These are phyloP conservation scores for Gonocerus acuteangulatus DNA, from an alignment of 2,888 invertebrate genomes.

Conservation along the genomic window DNA sequence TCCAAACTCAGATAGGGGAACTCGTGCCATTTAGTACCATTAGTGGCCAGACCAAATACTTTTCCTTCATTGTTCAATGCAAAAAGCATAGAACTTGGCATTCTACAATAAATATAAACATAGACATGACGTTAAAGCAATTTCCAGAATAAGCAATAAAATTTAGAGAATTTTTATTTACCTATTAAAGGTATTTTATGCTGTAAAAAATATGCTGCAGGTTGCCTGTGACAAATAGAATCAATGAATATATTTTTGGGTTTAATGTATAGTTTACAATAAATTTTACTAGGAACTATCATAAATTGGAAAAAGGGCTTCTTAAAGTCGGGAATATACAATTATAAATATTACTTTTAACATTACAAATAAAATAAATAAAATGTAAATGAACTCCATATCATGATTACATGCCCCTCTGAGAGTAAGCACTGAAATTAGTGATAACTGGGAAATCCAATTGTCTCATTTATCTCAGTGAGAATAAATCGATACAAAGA, in stretches of 20 bases:
- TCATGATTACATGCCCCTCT: neutral
- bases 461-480: too few species aligned
- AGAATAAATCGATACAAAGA: too few species aligned
- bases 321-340: neutral
- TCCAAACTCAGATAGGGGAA: conserved; percentile 73
- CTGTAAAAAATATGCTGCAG: too few species aligned
- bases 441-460: too few species aligned
- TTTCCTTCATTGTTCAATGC: conserved; percentile 82
- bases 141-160: neutral
- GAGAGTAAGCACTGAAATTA: too few species aligned
- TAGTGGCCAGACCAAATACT: conserved; percentile 74
- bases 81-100: conserved; percentile 69
- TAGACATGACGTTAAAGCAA: neutral
- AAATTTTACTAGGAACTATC: too few species aligned
- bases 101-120: conserved; percentile 41
- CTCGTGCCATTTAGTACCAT: conserved; percentile 75
- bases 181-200: too few species aligned
- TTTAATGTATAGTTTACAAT: too few species aligned
- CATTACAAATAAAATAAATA: neutral
- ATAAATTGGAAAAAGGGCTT: too few species aligned
- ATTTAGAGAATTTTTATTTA: too few species aligned
- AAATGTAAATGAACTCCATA: neutral
- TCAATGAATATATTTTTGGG: too few species aligned
- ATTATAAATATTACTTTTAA: neutral
- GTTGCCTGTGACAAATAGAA: too few species aligned